Evolutionary conservation across 2,113 vertebrate species (phyloP).

Genomic region (Octodon degus): DNA sequence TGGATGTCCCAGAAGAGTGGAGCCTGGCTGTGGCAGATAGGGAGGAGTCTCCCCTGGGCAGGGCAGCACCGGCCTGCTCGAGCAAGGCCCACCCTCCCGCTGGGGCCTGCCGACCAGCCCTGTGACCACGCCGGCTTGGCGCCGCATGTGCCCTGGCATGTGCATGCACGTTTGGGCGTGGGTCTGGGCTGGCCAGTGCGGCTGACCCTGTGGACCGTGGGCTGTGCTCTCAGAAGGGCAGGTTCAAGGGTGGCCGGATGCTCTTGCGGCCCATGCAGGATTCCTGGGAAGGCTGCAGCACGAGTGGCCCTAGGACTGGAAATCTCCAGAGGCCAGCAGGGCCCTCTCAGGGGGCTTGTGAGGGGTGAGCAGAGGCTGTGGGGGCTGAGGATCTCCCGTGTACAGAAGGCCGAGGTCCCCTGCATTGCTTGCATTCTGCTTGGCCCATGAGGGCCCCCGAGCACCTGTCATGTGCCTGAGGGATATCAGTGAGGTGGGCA

Average conservation of each 20-base stretch:
- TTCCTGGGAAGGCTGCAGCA: slow-evolving; percentile 46
- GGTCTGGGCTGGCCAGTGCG: slow-evolving; percentile 72
- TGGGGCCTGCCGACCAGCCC: slow-evolving; percentile 36
- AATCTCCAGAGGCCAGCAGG: not conserved
- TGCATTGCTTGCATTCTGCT: not conserved
- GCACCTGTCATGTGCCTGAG: not conserved
- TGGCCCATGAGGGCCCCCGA: not conserved
- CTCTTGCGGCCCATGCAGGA: slow-evolving; percentile 73
- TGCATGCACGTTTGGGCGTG: slow-evolving; percentile 51
- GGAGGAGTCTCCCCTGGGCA: too few species aligned
- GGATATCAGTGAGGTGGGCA: not conserved
- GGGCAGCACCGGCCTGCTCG: not conserved
- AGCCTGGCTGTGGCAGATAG: not conserved
- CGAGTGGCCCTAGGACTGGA: not conserved
- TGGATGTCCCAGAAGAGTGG: not conserved
- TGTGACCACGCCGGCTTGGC: slow-evolving; percentile 60
- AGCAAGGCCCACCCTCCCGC: not conserved
- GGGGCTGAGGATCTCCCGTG: not conserved
- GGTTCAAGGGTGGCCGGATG: slow-evolving; percentile 73
- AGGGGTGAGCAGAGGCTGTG: not conserved
- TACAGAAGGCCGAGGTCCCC: not conserved
- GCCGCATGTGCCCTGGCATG: slow-evolving; percentile 81
- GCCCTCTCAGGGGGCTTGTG: not conserved
- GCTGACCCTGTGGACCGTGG: slow-evolving; percentile 70
- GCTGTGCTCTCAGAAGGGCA: slow-evolving; percentile 75